Conservation (phyloP, 2,888 invertebrate genomes). For the Coelinius sp. region DNA sequence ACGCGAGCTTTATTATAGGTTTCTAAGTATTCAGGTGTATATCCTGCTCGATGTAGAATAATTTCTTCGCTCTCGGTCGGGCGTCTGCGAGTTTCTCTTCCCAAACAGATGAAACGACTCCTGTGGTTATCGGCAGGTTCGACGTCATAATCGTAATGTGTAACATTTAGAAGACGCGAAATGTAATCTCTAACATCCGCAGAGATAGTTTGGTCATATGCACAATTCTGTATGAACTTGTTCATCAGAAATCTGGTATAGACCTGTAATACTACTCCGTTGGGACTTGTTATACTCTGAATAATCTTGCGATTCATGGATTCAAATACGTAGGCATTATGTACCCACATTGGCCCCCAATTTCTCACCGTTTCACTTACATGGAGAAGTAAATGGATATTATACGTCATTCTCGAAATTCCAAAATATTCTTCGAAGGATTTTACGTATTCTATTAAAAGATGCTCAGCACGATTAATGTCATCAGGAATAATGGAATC, state of each 20-base stretch:
- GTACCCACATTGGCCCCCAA: conserved; percentile 42
- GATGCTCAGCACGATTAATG: conserved; percentile 15
- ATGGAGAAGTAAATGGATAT: conserved; percentile 40
- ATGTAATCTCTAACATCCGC: neutral
- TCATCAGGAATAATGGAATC: conserved; percentile 33
- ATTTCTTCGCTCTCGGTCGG: neutral
- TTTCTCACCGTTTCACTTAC: conserved; percentile 19
- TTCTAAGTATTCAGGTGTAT: neutral
- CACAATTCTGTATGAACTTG: neutral
- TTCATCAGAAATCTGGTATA: neutral
- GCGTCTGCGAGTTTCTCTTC: neutral
- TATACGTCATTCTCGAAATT: conserved; percentile 36
- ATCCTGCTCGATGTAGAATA: neutral
- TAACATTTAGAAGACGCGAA: neutral
- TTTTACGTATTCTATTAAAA: conserved; percentile 24
- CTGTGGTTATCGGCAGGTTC: neutral
- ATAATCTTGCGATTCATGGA: conserved; percentile 42
- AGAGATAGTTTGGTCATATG: neutral
- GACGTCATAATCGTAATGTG: neutral
- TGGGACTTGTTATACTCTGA: conserved; percentile 36
- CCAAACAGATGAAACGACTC: neutral
- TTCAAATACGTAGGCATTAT: conserved; percentile 39
- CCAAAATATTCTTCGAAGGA: conserved; percentile 34
- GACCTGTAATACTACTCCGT: neutral
- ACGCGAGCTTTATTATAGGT: neutral